Evolutionary conservation across 1,140 invertebrate species (phyloP).

Genomic region (Odontomachus brunneus): DNA sequence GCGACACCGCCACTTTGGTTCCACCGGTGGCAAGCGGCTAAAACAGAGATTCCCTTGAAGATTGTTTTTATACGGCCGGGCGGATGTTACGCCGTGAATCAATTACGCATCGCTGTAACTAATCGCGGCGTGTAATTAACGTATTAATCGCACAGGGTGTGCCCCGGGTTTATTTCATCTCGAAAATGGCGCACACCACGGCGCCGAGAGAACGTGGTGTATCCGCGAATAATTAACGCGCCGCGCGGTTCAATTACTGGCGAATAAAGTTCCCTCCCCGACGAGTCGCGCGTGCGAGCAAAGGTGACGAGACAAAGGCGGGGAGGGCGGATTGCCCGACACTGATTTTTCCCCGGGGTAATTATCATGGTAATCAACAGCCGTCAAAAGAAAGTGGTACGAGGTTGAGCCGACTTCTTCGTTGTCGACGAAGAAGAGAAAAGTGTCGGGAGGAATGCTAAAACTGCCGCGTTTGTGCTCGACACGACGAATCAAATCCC

Average conservation of each 20-base stretch:
- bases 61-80: constrained; percentile 27
- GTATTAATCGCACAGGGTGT: constrained; percentile 29
- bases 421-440: constrained; percentile 21
- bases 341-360: background rate
- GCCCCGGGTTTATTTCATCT: constrained; percentile 14
- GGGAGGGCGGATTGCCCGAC: background rate
- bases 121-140: constrained; percentile 41
- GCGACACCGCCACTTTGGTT: too few relatives aligned
- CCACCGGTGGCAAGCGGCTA: too few relatives aligned
- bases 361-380: constrained; percentile 72
- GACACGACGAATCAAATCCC: too few relatives aligned
- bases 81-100: background rate
- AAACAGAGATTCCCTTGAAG: background rate
- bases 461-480: background rate
- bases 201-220: background rate
- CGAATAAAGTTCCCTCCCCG: constrained; percentile 8
- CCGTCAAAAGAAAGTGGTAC: constrained; percentile 63
- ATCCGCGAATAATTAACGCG: constrained; percentile 44
- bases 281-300: background rate
- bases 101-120: constrained; percentile 29
- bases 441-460: background rate
- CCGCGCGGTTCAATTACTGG: constrained; percentile 45
- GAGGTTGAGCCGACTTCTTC: constrained; percentile 46
- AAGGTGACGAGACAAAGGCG: constrained; percentile 18
- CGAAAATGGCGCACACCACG: background rate